Conservation (phyloP, 2,888 invertebrate species). For the Hypolimnas misippus region DNA sequence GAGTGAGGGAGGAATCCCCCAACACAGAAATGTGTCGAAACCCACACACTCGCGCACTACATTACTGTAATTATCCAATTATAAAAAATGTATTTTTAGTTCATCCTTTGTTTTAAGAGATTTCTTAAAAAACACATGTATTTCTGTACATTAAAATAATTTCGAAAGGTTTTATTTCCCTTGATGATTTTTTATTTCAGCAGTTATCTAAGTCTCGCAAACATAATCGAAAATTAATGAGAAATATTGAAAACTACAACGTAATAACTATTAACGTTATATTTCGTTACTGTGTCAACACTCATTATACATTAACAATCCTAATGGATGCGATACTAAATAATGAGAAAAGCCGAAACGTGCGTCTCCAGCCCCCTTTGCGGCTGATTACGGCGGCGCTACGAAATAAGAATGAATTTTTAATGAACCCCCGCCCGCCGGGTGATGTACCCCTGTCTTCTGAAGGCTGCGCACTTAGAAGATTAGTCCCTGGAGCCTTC, state of each 20-base stretch:
- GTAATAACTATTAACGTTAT: background rate
- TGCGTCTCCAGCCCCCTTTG: conserved; percentile 57
- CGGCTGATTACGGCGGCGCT: conserved; percentile 75
- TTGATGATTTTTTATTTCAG: background rate
- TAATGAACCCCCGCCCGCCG: conserved; percentile 70
- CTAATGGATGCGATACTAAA: conserved; percentile 53
- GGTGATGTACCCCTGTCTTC: conserved; percentile 49
- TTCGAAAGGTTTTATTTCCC: background rate
- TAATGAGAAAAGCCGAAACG: conserved; percentile 64
- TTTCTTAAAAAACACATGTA: conserved; percentile 7
- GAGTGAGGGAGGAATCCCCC: conserved; percentile 45
- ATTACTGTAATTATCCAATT: conserved; percentile 82
- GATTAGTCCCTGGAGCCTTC: conserved; percentile 79
- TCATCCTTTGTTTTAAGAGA: conserved; percentile 9
- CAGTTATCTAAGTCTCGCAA: background rate
- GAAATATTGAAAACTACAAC: background rate
- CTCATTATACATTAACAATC: conserved; percentile 36
- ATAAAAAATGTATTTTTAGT: conserved; percentile 56
- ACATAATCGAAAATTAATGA: background rate
- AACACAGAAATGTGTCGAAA: conserved; percentile 70
- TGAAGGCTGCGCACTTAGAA: conserved; percentile 79
- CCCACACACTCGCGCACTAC: conserved; percentile 70
- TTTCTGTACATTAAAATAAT: background rate
- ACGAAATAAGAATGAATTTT: conserved; percentile 83
- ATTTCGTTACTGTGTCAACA: conserved; percentile 15